Conservation (phyloP, 2,888 invertebrate species). For the Prosopocoilus inquinatus region DNA sequence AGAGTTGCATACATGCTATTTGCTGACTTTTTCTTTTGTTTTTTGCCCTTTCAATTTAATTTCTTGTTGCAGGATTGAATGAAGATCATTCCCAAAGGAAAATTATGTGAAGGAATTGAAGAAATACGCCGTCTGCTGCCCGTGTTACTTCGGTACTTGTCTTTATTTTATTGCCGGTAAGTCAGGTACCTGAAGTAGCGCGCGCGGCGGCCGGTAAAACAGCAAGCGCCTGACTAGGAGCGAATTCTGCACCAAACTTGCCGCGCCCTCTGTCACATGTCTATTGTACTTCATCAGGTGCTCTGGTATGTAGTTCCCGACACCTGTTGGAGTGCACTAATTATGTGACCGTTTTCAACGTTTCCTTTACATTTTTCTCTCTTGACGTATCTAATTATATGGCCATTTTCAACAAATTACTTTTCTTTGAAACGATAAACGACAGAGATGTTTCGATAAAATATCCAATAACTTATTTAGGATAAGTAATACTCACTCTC, state of each 20-base stretch:
- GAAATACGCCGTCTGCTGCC: constrained; percentile 53
- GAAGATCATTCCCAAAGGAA: no score
- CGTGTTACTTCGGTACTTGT: constrained; percentile 90
- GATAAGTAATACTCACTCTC: no score
- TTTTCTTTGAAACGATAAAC: no score
- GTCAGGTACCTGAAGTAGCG: constrained; percentile 99
- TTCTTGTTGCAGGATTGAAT: no score
- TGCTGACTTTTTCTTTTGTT: no score
- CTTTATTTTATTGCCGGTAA: constrained; percentile 60
- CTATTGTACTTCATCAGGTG: constrained; percentile 99
- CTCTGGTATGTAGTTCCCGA: constrained; percentile 94
- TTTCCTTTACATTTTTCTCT: neutral
- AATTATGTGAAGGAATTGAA: neutral
- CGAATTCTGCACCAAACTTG: neutral
- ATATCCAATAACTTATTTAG: no score
- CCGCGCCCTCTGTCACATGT: constrained; percentile 73
- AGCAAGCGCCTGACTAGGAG: constrained; percentile 14
- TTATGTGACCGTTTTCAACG: constrained; percentile 67
- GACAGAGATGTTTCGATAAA: no score
- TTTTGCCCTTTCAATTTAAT: no score
- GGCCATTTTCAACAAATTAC: no score
- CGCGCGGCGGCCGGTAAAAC: constrained; percentile 69
- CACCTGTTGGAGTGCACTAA: constrained; percentile 99
- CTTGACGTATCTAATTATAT: no score
- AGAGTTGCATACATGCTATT: no score